Evolutionary conservation across 2,888 invertebrate species (phyloP).

Genomic region (Imbricaverruca yamaguchii): DNA sequence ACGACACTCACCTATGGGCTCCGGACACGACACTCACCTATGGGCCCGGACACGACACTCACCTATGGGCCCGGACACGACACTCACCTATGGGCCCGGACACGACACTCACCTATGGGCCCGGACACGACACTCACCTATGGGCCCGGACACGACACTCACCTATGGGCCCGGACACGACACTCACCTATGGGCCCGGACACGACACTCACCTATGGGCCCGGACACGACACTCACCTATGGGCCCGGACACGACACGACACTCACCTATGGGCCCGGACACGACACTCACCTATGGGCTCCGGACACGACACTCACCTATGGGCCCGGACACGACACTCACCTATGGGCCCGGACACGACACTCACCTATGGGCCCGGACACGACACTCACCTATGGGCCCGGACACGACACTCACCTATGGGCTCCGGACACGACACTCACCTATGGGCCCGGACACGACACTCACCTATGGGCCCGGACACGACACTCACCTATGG

Average conservation of each 20-base stretch:
- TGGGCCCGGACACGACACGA: no score
- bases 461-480: slow-evolving; percentile 58
- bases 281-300: slow-evolving; percentile 58
- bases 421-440: slow-evolving; percentile 47
- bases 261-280: no score
- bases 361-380: slow-evolving; percentile 58
- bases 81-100: slow-evolving; percentile 58
- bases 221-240: slow-evolving; percentile 53
- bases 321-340: slow-evolving; percentile 48
- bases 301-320: slow-evolving; percentile 50
- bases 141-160: slow-evolving; percentile 44
- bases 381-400: slow-evolving; percentile 58
- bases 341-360: slow-evolving; percentile 56
- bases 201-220: slow-evolving; percentile 58
- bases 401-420: slow-evolving; percentile 50
- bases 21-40: slow-evolving; percentile 53
- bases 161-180: slow-evolving; percentile 56
- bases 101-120: slow-evolving; percentile 58
- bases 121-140: slow-evolving; percentile 53
- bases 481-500: slow-evolving; percentile 58
- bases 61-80: slow-evolving; percentile 56
- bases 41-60: slow-evolving; percentile 44
- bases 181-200: slow-evolving; percentile 58
- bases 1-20: slow-evolving; percentile 58
- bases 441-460: slow-evolving; percentile 57